Base-by-base conservation (phyloP, 2,888 invertebrate genomes). In the Tetropium fuscum region DNA sequence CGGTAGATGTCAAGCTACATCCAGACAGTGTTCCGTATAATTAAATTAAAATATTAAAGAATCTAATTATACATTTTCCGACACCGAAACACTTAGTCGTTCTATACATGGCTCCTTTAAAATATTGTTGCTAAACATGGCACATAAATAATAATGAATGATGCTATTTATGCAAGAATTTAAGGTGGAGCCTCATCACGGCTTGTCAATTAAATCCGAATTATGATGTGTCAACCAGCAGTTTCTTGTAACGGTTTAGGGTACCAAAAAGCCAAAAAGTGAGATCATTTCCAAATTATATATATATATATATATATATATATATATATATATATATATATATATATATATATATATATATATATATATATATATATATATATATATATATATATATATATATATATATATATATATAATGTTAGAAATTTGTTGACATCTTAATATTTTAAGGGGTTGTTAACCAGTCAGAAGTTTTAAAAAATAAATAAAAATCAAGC, bases 81-180 rank as follows among this genome's bases (percentile, higher is more conserved):
- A 18, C 38, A n/a, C 18, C 18, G 16, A 40, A 8, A 40, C 18
- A 4, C n/a, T 18, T n/a, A n/a, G 19, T n/a, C 7, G 8, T 40
- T 8, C 18, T 6, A 6, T 5, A 2, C 13, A n/a, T 13, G 4
- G n/a, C 11, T 10, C 10, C 11, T 32, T 11, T 32, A 11, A 32
- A n/a, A 40, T 19, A 18, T 18, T 40, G 18, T 40, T 40, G n/a
- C 38, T 40, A 40, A 40, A 40, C 38, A n/a, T 40, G 38, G 38
- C 2, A 18, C 19, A n/a, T 3, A 18, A 18, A 19, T 18, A n/a
- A 18, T 40, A 40, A 40, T 19, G 1, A 8, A 40, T 27, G 8
- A 27, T 40, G 19, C n/a, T 18, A 18, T 18, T 40, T 40, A 40
- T 18, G 16, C 38, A 40, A 40, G 18, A 40, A 16, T 16, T 40